These are phyloP conservation scores for Trypoxylus dichotomus DNA, from an alignment of 1,140 invertebrate genomes.

Conservation along the genomic window DNA sequence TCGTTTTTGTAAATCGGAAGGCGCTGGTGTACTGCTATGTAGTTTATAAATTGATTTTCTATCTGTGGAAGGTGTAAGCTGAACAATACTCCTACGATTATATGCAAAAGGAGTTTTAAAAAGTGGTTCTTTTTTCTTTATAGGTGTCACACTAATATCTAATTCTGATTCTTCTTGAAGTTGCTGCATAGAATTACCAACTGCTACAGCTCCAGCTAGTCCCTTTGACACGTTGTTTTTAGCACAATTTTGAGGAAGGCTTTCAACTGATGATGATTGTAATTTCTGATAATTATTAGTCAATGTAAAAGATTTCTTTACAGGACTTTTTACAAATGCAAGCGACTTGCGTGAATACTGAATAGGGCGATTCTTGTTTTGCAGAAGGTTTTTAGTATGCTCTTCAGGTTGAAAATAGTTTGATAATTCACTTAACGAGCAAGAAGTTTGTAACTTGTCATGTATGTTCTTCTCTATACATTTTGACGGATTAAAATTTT, in stretches of 20 bases:
- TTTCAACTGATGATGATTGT: background rate
- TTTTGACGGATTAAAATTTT: background rate
- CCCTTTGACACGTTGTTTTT: background rate
- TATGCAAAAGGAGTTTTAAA: conserved; percentile 26
- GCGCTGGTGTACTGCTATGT: background rate
- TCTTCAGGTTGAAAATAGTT: background rate
- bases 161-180: background rate
- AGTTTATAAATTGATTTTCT: background rate
- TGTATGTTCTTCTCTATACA: background rate
- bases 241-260: background rate
- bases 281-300: background rate
- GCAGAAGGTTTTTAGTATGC: background rate
- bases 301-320: background rate
- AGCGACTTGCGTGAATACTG: background rate
- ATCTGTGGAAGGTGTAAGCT: background rate
- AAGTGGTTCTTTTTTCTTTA: background rate
- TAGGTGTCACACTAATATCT: conserved; percentile 3
- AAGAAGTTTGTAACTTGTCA: background rate
- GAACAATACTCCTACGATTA: background rate
- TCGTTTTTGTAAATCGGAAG: conserved; percentile 51
- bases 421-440: background rate
- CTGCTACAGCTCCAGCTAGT: background rate
- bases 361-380: background rate
- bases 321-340: background rate
- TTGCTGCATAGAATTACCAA: background rate